These are phyloP conservation scores for Macropodus opercularis DNA, from an alignment of 2,797 vertebrate species.

Conservation along the genomic window DNA sequence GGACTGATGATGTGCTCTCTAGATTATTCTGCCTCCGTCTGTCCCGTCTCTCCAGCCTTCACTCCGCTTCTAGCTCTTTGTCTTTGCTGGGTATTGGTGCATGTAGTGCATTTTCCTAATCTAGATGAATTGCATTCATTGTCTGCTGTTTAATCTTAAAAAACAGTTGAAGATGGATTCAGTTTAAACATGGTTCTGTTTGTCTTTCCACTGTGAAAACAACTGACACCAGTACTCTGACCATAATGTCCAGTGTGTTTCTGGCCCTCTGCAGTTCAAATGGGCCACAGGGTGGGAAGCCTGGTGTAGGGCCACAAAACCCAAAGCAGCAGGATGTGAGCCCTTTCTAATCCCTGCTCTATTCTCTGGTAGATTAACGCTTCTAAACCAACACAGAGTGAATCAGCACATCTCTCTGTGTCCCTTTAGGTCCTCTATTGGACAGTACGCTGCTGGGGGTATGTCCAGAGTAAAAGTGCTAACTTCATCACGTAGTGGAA, in stretches of 20 bases:
- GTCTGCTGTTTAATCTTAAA: slow-evolving; percentile 7
- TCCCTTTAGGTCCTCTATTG: slow-evolving; percentile 64
- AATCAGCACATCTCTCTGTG: slow-evolving; percentile 83
- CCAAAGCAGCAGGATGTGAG: slow-evolving; percentile 40
- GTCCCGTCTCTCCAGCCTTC: neutral
- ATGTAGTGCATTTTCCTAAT: neutral
- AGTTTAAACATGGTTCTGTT: slow-evolving; percentile 34
- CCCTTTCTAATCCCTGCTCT: slow-evolving; percentile 77
- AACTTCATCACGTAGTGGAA: slow-evolving; percentile 5
- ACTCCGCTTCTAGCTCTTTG: neutral
- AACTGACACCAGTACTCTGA: slow-evolving; percentile 74
- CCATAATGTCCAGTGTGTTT: slow-evolving; percentile 52
- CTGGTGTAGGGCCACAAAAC: slow-evolving; percentile 42
- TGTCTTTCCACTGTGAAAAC: slow-evolving; percentile 65
- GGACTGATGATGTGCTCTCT: slow-evolving; percentile 29
- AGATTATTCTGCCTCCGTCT: slow-evolving; percentile 44
- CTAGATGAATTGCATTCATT: neutral
- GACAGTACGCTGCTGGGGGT: slow-evolving; percentile 20
- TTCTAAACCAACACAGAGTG: slow-evolving; percentile 78
- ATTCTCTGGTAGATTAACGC: slow-evolving; percentile 82
- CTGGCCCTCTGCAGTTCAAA: slow-evolving; percentile 60
- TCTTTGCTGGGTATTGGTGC: neutral
- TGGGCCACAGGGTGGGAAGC: slow-evolving; percentile 49
- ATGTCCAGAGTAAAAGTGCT: slow-evolving; percentile 11
- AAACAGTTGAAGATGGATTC: slow-evolving; percentile 29